Percentiles rank a stretch among this genome's conserved stretches.
phyloP scores from a whole-genome alignment of 2,797 vertebrate species.

The Tenualosa ilisha region DNA sequence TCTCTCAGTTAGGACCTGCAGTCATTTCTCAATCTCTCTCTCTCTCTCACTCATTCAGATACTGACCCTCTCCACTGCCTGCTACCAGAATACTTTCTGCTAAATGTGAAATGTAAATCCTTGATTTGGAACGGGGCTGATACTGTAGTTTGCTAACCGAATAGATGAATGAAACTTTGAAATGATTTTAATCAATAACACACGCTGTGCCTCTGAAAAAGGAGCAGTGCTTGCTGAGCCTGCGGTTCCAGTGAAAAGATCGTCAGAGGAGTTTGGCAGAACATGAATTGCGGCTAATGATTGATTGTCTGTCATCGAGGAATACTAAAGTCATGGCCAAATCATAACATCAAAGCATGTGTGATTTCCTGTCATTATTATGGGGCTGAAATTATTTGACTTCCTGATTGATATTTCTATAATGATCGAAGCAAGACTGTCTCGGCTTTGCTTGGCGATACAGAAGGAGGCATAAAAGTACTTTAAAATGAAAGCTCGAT shows the following conservation, averaged over 20 bases:
- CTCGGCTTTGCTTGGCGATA: neutral
- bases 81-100: too few relatives aligned
- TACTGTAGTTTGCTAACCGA: neutral
- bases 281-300: conserved; percentile 1
- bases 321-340: neutral
- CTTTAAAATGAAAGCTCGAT: neutral
- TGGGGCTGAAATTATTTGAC: neutral
- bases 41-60: too few relatives aligned
- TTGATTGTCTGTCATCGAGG: neutral
- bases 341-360: neutral
- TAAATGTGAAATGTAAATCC: too few relatives aligned
- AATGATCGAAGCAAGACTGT: neutral
- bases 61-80: too few relatives aligned
- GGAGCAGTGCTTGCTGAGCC: neutral
- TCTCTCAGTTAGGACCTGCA: too few relatives aligned
- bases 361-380: neutral
- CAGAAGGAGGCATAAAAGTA: neutral
- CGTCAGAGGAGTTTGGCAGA: neutral
- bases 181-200: neutral
- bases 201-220: neutral
- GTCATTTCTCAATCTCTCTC: too few relatives aligned
- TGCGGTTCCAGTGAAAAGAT: neutral
- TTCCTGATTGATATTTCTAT: neutral
- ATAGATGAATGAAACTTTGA: neutral
- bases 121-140: too few relatives aligned